Conservation (phyloP, 2,888 invertebrate genomes). For the Torymus tubicola region DNA sequence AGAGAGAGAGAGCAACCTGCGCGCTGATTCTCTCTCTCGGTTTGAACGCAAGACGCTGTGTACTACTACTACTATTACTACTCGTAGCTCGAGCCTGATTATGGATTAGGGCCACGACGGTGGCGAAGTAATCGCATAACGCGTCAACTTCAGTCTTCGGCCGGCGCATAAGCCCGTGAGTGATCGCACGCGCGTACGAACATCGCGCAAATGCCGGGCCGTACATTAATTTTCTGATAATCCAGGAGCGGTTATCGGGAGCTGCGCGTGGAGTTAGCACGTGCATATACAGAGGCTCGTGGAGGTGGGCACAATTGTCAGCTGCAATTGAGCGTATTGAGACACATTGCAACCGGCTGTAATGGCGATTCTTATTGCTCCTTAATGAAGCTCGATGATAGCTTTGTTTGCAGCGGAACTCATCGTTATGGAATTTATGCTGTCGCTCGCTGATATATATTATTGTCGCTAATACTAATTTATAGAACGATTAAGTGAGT, state of each 20-base stretch:
- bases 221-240: slow-evolving; percentile 53
- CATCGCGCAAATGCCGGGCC: slow-evolving; percentile 17
- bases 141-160: slow-evolving; percentile 47
- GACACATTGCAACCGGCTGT: slow-evolving; percentile 19
- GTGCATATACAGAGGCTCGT: background rate
- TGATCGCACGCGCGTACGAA: slow-evolving; percentile 1
- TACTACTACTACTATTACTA: too few species aligned
- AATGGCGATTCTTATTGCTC: slow-evolving; percentile 33
- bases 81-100: slow-evolving; percentile 63
- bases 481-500: too few species aligned
- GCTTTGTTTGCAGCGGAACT: background rate
- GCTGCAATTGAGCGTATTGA: slow-evolving; percentile 25
- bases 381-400: slow-evolving; percentile 24
- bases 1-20: background rate
- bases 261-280: slow-evolving; percentile 3
- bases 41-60: slow-evolving; percentile 68
- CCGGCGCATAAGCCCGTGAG: slow-evolving; percentile 22
- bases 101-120: slow-evolving; percentile 61
- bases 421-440: background rate
- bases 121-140: slow-evolving; percentile 40
- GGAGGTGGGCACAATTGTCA: slow-evolving; percentile 20
- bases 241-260: slow-evolving; percentile 12
- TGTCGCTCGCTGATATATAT: background rate
- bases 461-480: too few species aligned
- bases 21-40: slow-evolving; percentile 59